Conservation (phyloP, 1,140 invertebrate species). For the Drosophila ironensis region DNA sequence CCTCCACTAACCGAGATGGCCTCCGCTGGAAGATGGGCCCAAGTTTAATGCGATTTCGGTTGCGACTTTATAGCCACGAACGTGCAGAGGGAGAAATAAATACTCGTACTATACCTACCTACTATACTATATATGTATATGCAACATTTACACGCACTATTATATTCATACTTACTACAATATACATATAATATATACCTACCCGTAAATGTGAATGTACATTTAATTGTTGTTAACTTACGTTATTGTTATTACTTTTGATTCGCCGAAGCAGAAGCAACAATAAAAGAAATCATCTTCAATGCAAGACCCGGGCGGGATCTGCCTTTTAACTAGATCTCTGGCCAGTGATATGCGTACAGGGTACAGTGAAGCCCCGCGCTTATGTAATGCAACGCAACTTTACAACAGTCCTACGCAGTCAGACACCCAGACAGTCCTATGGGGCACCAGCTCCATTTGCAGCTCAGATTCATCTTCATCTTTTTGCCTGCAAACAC, state of each 20-base stretch:
- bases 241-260: constrained; percentile 70
- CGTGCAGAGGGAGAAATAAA: constrained; percentile 14
- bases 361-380: constrained; percentile 13
- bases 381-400: constrained; percentile 30
- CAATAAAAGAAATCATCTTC: constrained; percentile 65
- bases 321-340: constrained; percentile 19
- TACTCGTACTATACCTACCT: constrained; percentile 19
- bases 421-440: not conserved
- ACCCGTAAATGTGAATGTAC: constrained; percentile 48
- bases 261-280: constrained; percentile 64
- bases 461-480: constrained; percentile 12
- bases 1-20: constrained; percentile 30
- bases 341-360: not conserved
- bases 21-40: constrained; percentile 41
- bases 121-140: constrained; percentile 2
- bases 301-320: constrained; percentile 45
- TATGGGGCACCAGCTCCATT: not conserved
- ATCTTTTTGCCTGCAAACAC: constrained; percentile 16
- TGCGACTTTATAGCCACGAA: constrained; percentile 6
- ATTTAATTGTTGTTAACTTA: constrained; percentile 76
- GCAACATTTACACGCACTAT: constrained; percentile 6
- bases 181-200: not conserved
- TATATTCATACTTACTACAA: constrained; percentile 24
- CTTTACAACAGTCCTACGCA: constrained; percentile 12
- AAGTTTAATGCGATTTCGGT: constrained; percentile 26